A percentile compares a stretch with the other conserved stretches of the same genome.
Conservation (phyloP, 2,888 invertebrate genomes). For the Bimastos eiseni region DNA sequence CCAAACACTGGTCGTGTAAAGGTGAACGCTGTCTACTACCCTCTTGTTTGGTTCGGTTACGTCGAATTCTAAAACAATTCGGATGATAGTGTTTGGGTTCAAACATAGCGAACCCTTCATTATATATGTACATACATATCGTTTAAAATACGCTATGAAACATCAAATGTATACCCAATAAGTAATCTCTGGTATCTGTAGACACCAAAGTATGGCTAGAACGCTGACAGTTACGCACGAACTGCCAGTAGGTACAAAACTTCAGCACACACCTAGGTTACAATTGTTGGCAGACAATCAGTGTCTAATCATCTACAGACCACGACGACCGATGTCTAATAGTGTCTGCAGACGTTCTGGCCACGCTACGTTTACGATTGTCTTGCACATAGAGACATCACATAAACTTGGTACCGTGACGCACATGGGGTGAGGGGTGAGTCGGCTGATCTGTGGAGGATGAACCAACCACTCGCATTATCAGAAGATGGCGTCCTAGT, state of each 20-base stretch:
- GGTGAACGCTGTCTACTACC: neutral
- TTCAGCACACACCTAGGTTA: neutral
- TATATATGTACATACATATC: neutral
- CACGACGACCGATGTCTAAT: neutral
- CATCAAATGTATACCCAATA: neutral
- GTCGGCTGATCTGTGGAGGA: no score
- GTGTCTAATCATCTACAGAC: neutral
- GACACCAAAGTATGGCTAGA: neutral
- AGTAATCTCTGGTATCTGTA: slow-evolving; percentile 2
- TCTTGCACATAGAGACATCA: neutral
- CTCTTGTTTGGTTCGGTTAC: no score
- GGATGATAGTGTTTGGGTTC: neutral
- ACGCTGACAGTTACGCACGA: neutral
- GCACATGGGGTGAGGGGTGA: no score
- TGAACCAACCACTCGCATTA: neutral
- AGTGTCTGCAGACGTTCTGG: neutral
- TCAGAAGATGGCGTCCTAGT: neutral
- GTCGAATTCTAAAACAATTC: neutral
- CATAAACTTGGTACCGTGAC: neutral
- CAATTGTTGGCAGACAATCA: neutral
- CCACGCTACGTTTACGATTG: neutral
- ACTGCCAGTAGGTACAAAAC: neutral
- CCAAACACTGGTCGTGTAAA: neutral
- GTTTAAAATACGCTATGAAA: neutral
- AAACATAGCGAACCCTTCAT: neutral